Percentiles rank a stretch among this genome's conserved stretches.
phyloP scores from a whole-genome alignment of 2,888 invertebrate species.

The Hetaerina titia region DNA sequence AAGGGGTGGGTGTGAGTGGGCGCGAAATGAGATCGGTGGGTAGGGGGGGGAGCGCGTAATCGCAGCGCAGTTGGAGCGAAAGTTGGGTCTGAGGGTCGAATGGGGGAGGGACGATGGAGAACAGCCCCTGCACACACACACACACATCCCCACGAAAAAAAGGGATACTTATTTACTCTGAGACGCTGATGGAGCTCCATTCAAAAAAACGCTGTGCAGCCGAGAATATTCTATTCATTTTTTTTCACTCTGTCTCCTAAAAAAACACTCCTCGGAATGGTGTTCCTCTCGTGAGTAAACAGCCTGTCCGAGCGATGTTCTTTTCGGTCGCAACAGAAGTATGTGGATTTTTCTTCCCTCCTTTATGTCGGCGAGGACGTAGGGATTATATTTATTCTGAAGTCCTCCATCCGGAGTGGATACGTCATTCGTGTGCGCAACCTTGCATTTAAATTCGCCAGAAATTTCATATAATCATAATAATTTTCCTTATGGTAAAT shows the following conservation, averaged over 20 bases:
- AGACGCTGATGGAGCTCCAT: slow-evolving; percentile 29
- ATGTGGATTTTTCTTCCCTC: too few relatives aligned
- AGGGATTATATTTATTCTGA: too few relatives aligned
- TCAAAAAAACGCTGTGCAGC: not conserved
- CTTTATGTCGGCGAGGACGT: too few relatives aligned
- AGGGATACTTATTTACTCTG: not conserved
- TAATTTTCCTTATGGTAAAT: too few relatives aligned
- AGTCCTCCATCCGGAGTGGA: not conserved
- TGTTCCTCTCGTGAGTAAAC: not conserved
- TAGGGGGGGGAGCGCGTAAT: not conserved
- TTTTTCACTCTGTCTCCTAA: not conserved
- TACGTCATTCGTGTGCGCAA: not conserved
- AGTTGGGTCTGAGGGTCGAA: not conserved
- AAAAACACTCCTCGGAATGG: not conserved
- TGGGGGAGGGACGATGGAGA: not conserved
- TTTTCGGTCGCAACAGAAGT: not conserved
- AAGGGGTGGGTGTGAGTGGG: not conserved
- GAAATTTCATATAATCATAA: too few relatives aligned
- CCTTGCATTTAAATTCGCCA: too few relatives aligned
- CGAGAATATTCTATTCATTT: not conserved
- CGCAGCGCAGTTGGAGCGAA: not conserved
- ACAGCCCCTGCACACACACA: not conserved
- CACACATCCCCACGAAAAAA: not conserved
- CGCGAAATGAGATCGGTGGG: not conserved
- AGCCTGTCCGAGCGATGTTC: not conserved